Base-by-base conservation (phyloP, 2,888 invertebrate species). In the Dicranocentrus wangi region DNA sequence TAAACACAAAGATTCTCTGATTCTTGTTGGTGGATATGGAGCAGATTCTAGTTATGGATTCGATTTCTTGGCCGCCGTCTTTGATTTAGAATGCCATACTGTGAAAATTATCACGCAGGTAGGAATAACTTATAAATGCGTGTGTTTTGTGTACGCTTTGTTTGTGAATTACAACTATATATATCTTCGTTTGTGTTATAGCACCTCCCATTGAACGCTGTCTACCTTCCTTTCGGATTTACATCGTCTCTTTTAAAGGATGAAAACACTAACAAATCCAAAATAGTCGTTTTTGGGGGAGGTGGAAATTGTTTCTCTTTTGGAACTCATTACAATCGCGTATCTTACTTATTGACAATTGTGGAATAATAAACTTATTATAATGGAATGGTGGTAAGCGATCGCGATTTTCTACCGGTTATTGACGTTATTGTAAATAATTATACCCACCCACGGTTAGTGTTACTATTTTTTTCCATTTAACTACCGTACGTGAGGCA, bases 281-380 rank as follows among this genome's bases (percentile, higher is more conserved):
- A 82, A 23, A 60, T 85, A 8, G 42, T 84, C 0, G 51, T 86
- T 25, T 83, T 82, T 70, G 86, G 86, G 0, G 86, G 86, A 17
- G 86, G 86, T 17, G 86, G 85, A 21, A 85, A 85, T 58, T 85
- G 85, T 58, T 86, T 86, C 53, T 85, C 85, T 0, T 86, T 86
- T 76, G 86, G 86, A 28, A 83, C 85, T n/a, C 78, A 83, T 72
- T 84, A 78, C 61, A 86, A 86, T 68, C 78, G 82, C 61, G 70
- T 82, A 2, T 81, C 69, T 28, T 75, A 63, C 43, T 32, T 81
- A 17, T 21, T 83, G 2, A 65, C 78, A 19, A 19, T 83, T 2
- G 61, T 78, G 25, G 69, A 69, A 7, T 77, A 19, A 70, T 1
- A 17, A 53, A 17, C n/a, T 1, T 7, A 53, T 39, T n/a, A n/a